phyloP scores from a whole-genome alignment of 1,140 invertebrate genomes.

The Conus betulinus region DNA sequence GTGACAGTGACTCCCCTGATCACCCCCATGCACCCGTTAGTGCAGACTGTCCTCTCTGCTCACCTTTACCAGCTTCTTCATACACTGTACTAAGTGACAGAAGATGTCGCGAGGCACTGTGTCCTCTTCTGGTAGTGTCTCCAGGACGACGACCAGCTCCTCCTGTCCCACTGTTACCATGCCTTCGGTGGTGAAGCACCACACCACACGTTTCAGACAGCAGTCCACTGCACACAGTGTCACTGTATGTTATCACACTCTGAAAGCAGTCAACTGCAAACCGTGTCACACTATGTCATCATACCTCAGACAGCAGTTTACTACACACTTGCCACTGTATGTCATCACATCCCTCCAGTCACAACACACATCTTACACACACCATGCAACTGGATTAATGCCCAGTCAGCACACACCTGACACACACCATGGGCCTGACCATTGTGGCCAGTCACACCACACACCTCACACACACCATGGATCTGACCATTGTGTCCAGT shows the following conservation, averaged over 20 bases:
- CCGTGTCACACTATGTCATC: not conserved
- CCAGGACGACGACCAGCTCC: slow-evolving; percentile 88
- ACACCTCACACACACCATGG: too few relatives aligned
- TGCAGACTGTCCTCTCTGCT: not conserved
- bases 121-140: slow-evolving; percentile 83
- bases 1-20: too few relatives aligned
- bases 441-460: too few relatives aligned
- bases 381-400: too few relatives aligned
- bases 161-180: slow-evolving; percentile 90
- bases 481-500: too few relatives aligned
- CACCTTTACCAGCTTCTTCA: slow-evolving; percentile 86
- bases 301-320: not conserved
- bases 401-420: too few relatives aligned
- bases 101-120: slow-evolving; percentile 87
- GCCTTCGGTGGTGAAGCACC: slow-evolving; percentile 88
- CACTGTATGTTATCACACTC: too few relatives aligned
- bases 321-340: not conserved
- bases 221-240: slow-evolving; percentile 83
- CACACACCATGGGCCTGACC: too few relatives aligned
- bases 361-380: too few relatives aligned
- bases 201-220: slow-evolving; percentile 87
- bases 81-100: slow-evolving; percentile 84
- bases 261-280: not conserved
- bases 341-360: not conserved
- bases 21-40: too few relatives aligned